Evolutionary conservation across 2,797 vertebrate species (phyloP), one percentile per base, ranked within the genome.

Genomic region (Acrossocheilus wenchowensis): DNA sequence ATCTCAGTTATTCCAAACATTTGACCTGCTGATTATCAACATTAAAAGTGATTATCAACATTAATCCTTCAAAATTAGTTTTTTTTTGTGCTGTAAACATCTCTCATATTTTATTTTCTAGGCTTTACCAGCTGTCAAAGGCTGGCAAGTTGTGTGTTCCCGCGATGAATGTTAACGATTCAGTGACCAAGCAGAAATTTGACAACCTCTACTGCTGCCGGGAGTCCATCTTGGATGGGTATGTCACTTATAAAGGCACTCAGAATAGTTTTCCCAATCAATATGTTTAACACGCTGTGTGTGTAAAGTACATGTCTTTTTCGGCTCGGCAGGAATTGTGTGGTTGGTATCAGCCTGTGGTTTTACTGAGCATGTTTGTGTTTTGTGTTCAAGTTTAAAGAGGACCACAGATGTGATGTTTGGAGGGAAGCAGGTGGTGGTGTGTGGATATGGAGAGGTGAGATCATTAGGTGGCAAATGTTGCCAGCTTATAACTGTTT

Each of bases 381-480:
- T 41, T 86, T 71, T 84, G 23, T 88, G 45, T 88, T 85, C 26
- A 50, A 99, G 98, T 71, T 94, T 99, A 62, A 99, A 99, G 93
- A 97, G 98, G 88, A 99, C 98, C 66, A 99, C 98, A 2, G 98
- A 99, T 85, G 98, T 99, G 94, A 99, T 99, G 98, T 99, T 99
- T 77, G 98, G 98, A 87, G 98, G 98, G 77, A 99, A 99, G 91
- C 98, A 99, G 89, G 97, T 99, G 34, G 97, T 99, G 84, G 97
- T 99, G 83, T 99, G 98, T 92, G 98, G 98, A 90, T 99, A 99
- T 3, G 98, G 98, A 91, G 98, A 99, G 97, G 98, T 98, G 91
- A 95, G 91, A 43, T 73, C 14, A 30, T 39, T 41, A 7, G 15
- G 4, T 34, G 10, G 30, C 9, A 66, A 64, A 62, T 34, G 39